phyloP scores from a whole-genome alignment of 2,888 invertebrate species.

The Hyposoter dolosus region DNA sequence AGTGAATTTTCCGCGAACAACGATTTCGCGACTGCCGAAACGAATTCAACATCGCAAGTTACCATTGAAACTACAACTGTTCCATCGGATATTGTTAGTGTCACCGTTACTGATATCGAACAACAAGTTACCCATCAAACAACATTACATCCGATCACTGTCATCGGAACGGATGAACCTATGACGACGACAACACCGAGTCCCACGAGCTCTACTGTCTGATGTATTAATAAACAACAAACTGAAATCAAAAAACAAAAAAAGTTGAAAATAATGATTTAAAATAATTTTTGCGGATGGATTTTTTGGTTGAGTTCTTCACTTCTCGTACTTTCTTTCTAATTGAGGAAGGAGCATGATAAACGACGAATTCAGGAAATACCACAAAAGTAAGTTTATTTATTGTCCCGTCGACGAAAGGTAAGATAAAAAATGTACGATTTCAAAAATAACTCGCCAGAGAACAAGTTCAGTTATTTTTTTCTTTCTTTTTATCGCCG shows the following conservation, averaged over 20 bases:
- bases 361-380: slow-evolving; percentile 40
- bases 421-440: slow-evolving; percentile 75
- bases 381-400: slow-evolving; percentile 75
- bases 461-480: slow-evolving; percentile 48
- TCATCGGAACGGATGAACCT: slow-evolving; percentile 4
- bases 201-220: slow-evolving; percentile 31
- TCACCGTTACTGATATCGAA: neutral
- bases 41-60: neutral
- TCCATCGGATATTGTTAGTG: neutral
- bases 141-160: slow-evolving; percentile 5
- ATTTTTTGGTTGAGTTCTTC: neutral
- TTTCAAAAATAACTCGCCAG: slow-evolving; percentile 73
- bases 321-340: neutral
- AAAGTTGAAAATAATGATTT: neutral
- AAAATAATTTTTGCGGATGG: neutral
- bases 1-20: neutral
- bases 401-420: slow-evolving; percentile 81
- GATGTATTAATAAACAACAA: slow-evolving; percentile 37
- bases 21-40: neutral
- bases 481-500: slow-evolving; percentile 10
- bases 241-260: slow-evolving; percentile 1
- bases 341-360: slow-evolving; percentile 12
- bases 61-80: neutral
- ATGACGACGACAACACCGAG: slow-evolving; percentile 12
- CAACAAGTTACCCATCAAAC: slow-evolving; percentile 8